These are phyloP conservation scores for Festucalex cinctus DNA, from an alignment of 2,113 vertebrate genomes.

Conservation along the genomic window DNA sequence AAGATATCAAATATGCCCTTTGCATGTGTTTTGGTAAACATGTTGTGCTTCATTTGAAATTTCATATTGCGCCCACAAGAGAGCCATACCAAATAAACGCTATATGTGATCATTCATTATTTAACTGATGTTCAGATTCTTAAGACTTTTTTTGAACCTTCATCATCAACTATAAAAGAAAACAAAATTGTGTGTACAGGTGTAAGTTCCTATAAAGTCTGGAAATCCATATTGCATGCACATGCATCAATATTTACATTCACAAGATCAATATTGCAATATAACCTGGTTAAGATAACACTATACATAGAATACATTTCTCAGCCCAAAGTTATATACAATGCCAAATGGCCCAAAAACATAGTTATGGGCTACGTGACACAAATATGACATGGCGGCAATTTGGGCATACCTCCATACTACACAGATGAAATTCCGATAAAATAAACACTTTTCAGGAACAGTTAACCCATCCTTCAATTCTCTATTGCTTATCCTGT, in stretches of 20 bases:
- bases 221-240: background rate
- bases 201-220: background rate
- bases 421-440: no score
- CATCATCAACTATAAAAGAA: background rate
- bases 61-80: background rate
- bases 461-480: no score
- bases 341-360: no score
- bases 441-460: no score
- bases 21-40: conserved; percentile 1
- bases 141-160: background rate
- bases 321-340: no score
- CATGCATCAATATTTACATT: background rate
- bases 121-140: background rate
- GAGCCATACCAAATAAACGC: background rate
- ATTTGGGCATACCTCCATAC: no score
- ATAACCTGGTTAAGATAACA: background rate
- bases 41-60: background rate
- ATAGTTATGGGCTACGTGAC: no score
- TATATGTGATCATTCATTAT: conserved; percentile 2
- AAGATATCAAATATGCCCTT: background rate
- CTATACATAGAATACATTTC: no score
- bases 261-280: background rate
- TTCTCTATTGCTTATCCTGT: no score
- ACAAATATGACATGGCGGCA: no score
- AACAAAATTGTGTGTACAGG: background rate